Base-by-base conservation (phyloP, 2,797 vertebrate species). In the Chaetodon trifasciatus region DNA sequence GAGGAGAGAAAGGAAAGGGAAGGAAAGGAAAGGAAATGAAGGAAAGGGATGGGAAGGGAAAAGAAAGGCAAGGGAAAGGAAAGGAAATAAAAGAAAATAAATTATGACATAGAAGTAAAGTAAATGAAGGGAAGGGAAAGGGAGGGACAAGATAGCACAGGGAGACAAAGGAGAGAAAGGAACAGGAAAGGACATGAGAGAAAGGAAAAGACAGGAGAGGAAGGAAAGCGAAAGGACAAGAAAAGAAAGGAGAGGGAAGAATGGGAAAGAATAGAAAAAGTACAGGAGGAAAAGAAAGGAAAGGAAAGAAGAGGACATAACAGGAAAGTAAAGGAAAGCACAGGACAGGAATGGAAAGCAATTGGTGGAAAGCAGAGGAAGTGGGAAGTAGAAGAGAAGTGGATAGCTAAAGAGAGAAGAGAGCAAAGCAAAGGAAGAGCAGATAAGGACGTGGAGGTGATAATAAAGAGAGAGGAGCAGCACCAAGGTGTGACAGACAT, bases 391-490 rank as follows among this genome's bases (percentile, higher is more conserved):
- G 9, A 60, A 39, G n/a, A 40, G 46, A 24, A 50, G 23, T 64
- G 21, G 6, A 40, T 17, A 3, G 11, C 7, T 42, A 50, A 58
- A 11, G 44, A 76, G 17, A 71, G n/a, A 70, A 12, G 24, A 62
- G 23, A 62, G 12, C 0, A n/a, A 11, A 52, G 16, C 53, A 28
- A 35, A 32, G 1, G 19, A 57, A 10, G 24, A 44, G 44, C 16
- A 40, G 46, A 35, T 10, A 12, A 28, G 6, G 9, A 72, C 23
- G 44, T 21, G 16, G 53, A 73, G 37, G 62, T 83, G 72, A 57
- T 28, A 72, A 78, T 61, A 39, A 67, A 47, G 50, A 67, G 46
- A 61, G 53, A 74, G 60, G 70, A 65, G 47, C 52, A 56, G 23
- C 2, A 35, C 23, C n/a, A 24, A 55, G 46, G 40, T 52, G 55